Conservation (phyloP, 2,113 vertebrate genomes). For the Pterocles orientalis region DNA sequence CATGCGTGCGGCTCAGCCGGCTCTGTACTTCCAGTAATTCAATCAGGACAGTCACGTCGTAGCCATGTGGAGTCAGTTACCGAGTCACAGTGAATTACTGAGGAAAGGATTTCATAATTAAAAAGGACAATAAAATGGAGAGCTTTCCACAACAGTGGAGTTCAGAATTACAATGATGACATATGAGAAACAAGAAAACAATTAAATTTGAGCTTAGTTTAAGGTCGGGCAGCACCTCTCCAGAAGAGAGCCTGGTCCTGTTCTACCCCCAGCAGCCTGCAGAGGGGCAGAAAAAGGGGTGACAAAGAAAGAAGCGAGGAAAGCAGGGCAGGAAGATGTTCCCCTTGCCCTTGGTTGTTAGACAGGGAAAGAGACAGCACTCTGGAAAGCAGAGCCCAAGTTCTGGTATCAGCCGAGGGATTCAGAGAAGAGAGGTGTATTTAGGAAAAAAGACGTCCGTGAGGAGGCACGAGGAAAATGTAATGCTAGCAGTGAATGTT, state of each 20-base stretch:
- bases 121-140: conserved; percentile 64
- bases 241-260: neutral
- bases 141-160: conserved; percentile 58
- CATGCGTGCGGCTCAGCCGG: neutral
- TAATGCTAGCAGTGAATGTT: fast-evolving
- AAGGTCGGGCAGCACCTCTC: neutral
- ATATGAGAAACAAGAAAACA: conserved; percentile 20
- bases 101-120: conserved; percentile 67
- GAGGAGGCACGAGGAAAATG: neutral
- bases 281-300: neutral
- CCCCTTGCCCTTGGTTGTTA: neutral
- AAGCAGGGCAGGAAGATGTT: neutral
- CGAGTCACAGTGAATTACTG: conserved; percentile 63
- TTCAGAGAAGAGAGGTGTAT: fast-evolving
- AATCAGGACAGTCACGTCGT: conserved; percentile 64
- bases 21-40: conserved; percentile 55
- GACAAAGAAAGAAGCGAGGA: neutral
- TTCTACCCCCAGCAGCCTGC: neutral
- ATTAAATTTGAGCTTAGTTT: neutral
- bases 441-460: fast-evolving
- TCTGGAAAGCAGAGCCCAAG: neutral
- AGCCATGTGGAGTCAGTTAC: conserved; percentile 70
- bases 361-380: neutral
- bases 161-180: conserved; percentile 43
- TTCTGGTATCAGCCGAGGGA: neutral